Base-by-base conservation (phyloP, 2,888 invertebrate genomes). In the Lithophane ornitopus region DNA sequence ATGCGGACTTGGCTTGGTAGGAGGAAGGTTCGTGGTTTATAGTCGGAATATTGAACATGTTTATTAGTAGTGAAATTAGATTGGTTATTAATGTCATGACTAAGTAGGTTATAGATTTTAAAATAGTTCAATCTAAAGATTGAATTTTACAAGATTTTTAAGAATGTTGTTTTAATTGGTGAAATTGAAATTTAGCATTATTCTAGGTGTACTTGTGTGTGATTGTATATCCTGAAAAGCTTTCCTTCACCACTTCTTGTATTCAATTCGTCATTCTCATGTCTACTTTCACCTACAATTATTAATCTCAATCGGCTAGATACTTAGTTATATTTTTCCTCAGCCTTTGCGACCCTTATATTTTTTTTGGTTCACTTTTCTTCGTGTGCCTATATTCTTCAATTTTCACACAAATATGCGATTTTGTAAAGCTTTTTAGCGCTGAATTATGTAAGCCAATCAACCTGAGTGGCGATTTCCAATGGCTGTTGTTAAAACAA, bases 1-100 rank as follows among this genome's bases (percentile, higher is more conserved):
- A 68, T 44, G 74, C 67, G 74, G 83, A 85, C 70, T 81, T 73
- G 74, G 73, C 69, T 66, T 28, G 41, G 56, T 28, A 59, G 41
- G 65, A 71, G 54, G 72, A 67, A n/a, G 9, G n/a, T 44, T 63
- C 16, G 41, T 41, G 41, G 16, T 39, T 39, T n/a, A 41, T n/a
- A 63, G 9, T 62, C 9, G 16, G 9, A n/a, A n/a, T 39, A 39
- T 1, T n/a, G n/a, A n/a, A 41, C 9, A n/a, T n/a, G 16, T 26
- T 63, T 41, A n/a, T 63, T 41, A n/a, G 16, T n/a, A 26, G 16
- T 41, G 16, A 62, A 41, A n/a, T 41, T 16, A n/a, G 9, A 41
- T 62, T 41, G 39, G 22, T 39, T 61, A 12, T 11, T 59, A 59
- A 28, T 7, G 34, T 6, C 6, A 34, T 34, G 3, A 61, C 61